Percentiles rank a stretch among this genome's conserved stretches.
Evolutionary conservation across 2,888 invertebrate genomes (phyloP).

Genomic region (Drosophila kambysellisi): DNA sequence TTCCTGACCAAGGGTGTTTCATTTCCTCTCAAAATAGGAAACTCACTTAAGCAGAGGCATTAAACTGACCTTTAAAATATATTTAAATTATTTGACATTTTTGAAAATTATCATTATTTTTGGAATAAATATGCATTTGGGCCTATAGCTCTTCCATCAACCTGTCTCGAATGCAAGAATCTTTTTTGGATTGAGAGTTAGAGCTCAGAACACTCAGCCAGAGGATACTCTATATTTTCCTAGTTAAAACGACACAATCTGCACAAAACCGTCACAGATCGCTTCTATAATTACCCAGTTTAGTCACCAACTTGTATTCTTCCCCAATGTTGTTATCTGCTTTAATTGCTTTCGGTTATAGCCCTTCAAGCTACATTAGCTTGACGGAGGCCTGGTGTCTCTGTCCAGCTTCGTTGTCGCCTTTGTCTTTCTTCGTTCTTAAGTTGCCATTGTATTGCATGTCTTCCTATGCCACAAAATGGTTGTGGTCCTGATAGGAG

Average conservation of each 20-base stretch:
- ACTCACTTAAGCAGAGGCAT: background rate
- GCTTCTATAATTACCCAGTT: too few relatives aligned
- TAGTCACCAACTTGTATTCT: background rate
- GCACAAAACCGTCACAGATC: background rate
- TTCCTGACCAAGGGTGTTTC: conserved; percentile 7
- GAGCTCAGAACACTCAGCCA: background rate
- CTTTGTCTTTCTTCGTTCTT: background rate
- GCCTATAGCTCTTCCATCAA: background rate
- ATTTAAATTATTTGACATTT: background rate
- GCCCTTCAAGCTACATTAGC: too few relatives aligned
- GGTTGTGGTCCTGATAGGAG: background rate
- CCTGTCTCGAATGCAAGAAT: background rate
- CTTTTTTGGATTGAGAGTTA: background rate
- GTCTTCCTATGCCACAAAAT: background rate
- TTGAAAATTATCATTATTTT: background rate
- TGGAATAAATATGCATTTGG: background rate
- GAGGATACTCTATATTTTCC: background rate
- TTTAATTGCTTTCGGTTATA: background rate
- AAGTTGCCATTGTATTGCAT: background rate
- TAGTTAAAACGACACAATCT: background rate
- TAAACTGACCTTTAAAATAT: too few relatives aligned
- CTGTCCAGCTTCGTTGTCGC: background rate
- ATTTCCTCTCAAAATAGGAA: background rate
- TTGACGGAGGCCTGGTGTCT: background rate
- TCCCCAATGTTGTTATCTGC: background rate